Evolutionary conservation across 2,113 vertebrate species (phyloP).

Genomic region (Cyanoderma ruficeps): DNA sequence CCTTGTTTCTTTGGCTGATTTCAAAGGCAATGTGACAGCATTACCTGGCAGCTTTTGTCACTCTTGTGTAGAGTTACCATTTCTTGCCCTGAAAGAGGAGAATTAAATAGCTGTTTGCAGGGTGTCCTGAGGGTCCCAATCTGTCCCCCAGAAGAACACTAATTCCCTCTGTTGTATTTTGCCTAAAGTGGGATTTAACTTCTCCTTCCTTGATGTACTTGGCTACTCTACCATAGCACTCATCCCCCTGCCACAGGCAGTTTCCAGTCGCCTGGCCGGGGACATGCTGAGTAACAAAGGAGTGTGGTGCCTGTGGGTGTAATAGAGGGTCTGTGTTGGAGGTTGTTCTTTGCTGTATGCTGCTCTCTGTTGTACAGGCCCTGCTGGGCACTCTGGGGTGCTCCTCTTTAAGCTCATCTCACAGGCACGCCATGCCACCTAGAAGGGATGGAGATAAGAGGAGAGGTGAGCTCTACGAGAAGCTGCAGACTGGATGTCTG

Average conservation of each 20-base stretch:
- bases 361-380: not conserved
- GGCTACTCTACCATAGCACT: not conserved
- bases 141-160: not conserved
- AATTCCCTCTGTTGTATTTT: not conserved
- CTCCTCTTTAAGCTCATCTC: not conserved
- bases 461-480: not conserved
- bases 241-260: fast-evolving
- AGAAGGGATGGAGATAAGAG: not conserved
- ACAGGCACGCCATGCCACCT: not conserved
- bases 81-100: not conserved
- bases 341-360: fast-evolving
- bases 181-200: not conserved
- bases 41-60: not conserved
- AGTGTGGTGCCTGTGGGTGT: not conserved
- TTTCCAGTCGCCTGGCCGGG: not conserved
- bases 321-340: not conserved
- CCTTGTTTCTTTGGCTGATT: not conserved
- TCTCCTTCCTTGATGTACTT: not conserved
- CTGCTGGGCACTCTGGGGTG: not conserved
- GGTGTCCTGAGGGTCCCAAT: not conserved
- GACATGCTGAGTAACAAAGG: fast-evolving
- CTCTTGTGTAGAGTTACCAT: not conserved
- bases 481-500: not conserved
- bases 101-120: not conserved
- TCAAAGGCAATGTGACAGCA: not conserved